Base-by-base conservation (phyloP, 35 echinoderm and acorn worm species). In the Amphiura filiformis region DNA sequence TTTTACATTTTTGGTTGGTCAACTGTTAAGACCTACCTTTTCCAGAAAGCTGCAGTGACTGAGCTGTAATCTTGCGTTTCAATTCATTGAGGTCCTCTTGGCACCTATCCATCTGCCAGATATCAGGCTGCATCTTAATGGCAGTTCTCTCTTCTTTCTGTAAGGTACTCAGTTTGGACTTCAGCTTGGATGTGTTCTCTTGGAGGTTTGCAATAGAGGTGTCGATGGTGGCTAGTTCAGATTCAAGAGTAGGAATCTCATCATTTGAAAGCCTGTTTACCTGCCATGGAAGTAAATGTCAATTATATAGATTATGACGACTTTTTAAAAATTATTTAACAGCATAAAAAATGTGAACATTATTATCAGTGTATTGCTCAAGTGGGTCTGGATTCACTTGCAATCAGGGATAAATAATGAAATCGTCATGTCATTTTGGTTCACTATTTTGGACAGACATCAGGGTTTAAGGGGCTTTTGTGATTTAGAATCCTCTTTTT, bases 101-200 rank as follows among this genome's bases (percentile, higher is more conserved):
- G 34, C 80, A 81, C 80, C 89, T 83, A 35, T 98, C 89, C 75
- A 98, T 77, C 77, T 80, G 82, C 49, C 79, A 83, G 31, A 94
- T 89, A 76, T 98, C 92, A 3, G 96, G 96, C 65, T 87, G 81
- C 56, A 98, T 89, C 5, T 98, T 86, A 22, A 57, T 87, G 20
- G 96, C 96, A 81, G 89, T 90, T 32, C 56, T 85, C 35, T 94
- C 89, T 84, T 98, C 96, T 22, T 87, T 84, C 82, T 98, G 92
- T 28, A 98, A 38, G 47, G 89, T 65, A 22, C 32, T 75, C 78
- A 98, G n/a, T 4, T 36, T 26, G 0, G 94, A 86, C 33, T 98
- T 92, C 2, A 79, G 86, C 92, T 98, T 37, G 0, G 5, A 85
- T 11, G 20, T 52, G 44, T 7, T 52, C 20, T 52, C 44, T 32